Evolutionary conservation across 2,888 invertebrate species (phyloP).

Genomic region (Drosophila merina): DNA sequence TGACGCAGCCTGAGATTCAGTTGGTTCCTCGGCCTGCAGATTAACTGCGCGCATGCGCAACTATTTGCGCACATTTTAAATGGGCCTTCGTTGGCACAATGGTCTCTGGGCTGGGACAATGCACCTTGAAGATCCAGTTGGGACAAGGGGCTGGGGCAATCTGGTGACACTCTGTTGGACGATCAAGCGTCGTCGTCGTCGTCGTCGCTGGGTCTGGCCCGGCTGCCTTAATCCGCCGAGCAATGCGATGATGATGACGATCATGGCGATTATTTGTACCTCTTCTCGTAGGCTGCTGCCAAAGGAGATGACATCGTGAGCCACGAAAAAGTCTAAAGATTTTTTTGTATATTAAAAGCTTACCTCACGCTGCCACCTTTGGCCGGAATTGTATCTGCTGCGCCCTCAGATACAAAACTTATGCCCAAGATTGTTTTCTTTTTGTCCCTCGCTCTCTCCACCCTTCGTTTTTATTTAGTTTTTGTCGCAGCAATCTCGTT

Average conservation of each 20-base stretch:
- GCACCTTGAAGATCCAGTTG: constrained; percentile 56
- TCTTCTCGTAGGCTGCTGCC: constrained; percentile 15
- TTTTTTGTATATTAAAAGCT: not conserved
- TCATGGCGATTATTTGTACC: constrained; percentile 74
- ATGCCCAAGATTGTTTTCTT: constrained; percentile 49
- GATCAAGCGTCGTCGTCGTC: constrained; percentile 54
- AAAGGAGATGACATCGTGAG: constrained; percentile 27
- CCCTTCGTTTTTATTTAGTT: constrained; percentile 29
- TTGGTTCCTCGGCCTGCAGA: constrained; percentile 46
- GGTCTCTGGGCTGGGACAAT: constrained; percentile 42
- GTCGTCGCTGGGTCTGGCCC: constrained; percentile 75
- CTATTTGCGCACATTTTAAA: constrained; percentile 81
- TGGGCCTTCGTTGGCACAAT: constrained; percentile 65
- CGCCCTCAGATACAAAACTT: constrained; percentile 61
- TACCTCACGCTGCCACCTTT: constrained; percentile 25
- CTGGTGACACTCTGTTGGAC: constrained; percentile 64
- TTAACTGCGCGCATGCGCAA: constrained; percentile 78
- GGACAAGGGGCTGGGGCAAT: not conserved
- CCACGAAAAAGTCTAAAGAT: not conserved
- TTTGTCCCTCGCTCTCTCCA: constrained; percentile 18
- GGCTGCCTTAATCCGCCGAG: constrained; percentile 70
- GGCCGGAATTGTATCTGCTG: constrained; percentile 37
- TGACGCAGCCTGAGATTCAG: constrained; percentile 64
- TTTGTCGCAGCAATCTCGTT: constrained; percentile 68
- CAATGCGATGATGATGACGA: constrained; percentile 68